phyloP scores from a whole-genome alignment of 37 sponge, comb jelly and placozoan genomes.

The Aplysina aerophoba region DNA sequence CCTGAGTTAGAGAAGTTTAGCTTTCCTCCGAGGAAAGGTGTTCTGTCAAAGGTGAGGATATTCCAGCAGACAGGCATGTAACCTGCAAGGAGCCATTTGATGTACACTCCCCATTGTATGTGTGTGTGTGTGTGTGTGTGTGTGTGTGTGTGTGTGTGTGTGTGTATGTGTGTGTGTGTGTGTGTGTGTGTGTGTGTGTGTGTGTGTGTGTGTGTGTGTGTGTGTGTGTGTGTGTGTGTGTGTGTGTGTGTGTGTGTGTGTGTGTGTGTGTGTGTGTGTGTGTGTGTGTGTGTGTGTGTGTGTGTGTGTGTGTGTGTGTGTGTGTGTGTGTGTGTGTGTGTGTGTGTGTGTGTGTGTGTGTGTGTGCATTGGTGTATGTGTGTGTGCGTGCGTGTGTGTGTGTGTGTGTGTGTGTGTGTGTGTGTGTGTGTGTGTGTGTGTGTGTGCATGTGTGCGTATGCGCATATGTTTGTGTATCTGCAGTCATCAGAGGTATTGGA shows the following conservation, averaged over 20 bases:
- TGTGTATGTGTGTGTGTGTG: no score
- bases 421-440: not conserved
- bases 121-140: no score
- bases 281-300: no score
- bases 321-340: not conserved
- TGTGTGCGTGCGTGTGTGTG: not conserved
- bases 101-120: not conserved
- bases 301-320: no score
- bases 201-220: no score
- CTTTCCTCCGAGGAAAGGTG: conserved; percentile 90
- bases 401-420: conserved; percentile 21
- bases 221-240: no score
- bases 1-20: conserved; percentile 58
- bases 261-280: no score
- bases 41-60: conserved; percentile 70
- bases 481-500: conserved; percentile 80
- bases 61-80: not conserved
- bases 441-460: not conserved
- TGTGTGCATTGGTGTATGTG: no score
- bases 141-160: no score
- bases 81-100: not conserved
- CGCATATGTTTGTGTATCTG: not conserved
- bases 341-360: not conserved
- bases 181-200: no score
- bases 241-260: no score